Evolutionary conservation across 1,140 invertebrate species (phyloP).

Genomic region (Drosophila elegans): DNA sequence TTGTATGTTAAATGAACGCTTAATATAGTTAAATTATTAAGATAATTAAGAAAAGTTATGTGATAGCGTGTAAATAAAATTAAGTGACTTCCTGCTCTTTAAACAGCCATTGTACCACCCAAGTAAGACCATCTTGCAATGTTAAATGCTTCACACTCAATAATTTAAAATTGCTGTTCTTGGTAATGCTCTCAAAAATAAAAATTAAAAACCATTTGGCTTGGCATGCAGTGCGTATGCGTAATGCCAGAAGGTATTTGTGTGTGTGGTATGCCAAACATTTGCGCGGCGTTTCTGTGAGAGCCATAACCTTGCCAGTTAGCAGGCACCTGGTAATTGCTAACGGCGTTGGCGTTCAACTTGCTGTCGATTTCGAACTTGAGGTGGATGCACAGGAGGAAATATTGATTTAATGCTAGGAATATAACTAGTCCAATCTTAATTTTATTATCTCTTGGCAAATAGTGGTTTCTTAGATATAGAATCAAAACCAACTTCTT

Average conservation of each 20-base stretch:
- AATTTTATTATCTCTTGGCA: too few relatives aligned
- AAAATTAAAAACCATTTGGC: slow-evolving; percentile 31
- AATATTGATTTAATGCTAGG: not conserved
- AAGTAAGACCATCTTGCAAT: slow-evolving; percentile 10
- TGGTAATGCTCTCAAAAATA: slow-evolving; percentile 19
- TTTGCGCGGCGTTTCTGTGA: slow-evolving; percentile 57
- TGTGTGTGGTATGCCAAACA: slow-evolving; percentile 67
- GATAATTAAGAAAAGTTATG: too few relatives aligned
- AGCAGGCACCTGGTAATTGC: slow-evolving; percentile 74
- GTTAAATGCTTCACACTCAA: slow-evolving; percentile 74
- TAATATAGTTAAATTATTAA: not conserved
- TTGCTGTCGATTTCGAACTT: slow-evolving; percentile 28
- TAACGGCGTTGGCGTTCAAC: slow-evolving; percentile 58
- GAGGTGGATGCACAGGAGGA: slow-evolving; percentile 12
- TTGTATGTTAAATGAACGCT: too few relatives aligned
- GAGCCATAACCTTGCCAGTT: slow-evolving; percentile 74
- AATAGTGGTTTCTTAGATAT: too few relatives aligned
- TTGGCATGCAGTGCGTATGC: slow-evolving; percentile 66
- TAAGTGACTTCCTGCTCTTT: not conserved
- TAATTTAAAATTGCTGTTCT: slow-evolving; percentile 66
- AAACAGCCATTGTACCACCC: slow-evolving; percentile 39
- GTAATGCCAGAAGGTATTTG: slow-evolving; percentile 61
- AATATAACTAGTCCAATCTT: too few relatives aligned
- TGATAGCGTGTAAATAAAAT: too few relatives aligned
- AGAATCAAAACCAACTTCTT: too few relatives aligned